Evolutionary conservation across 2,888 invertebrate species (phyloP), one percentile per base, ranked within the genome.

Genomic region (Oegoconia quadripuncta): DNA sequence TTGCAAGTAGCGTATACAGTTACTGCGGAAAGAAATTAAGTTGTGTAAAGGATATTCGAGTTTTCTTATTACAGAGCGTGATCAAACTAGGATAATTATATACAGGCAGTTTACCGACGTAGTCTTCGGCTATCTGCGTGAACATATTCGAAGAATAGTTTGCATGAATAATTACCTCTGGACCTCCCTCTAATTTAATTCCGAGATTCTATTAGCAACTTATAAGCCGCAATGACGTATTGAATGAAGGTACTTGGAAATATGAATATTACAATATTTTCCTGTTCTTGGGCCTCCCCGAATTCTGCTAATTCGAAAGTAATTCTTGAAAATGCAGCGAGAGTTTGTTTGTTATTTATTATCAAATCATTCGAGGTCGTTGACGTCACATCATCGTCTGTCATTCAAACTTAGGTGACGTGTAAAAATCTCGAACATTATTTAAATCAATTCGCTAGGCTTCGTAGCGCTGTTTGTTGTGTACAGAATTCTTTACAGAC

Each of bases 271-370:
- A 30, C 34, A 25, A 44, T 37, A 52, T 75, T 75, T 77, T 74
- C 74, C 78, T 80, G 62, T 58, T 57, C 42, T 49, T 50, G 69
- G 70, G 59, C 56, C 67, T 72, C 54, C 60, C 66, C 68, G 55
- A 59, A 60, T 61, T 61, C 64, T 56, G 53, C 46, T 59, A 55
- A 72, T 66, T 69, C 55, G 78, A 81, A 81, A 80, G 77, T 68
- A 47, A 50, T 84, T 84, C 84, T 64, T 69, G 84, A 78, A 81
- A 59, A 52, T 52, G 54, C 60, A 49, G 54, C 60, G 67, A 72
- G 72, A 71, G 61, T 70, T 66, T 71, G 63, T 67, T 64, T 69
- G 23, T 46, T 47, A 43, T 23, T 8, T 6, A 23, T 44, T 57
- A 60, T 63, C 56, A 54, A 57, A 55, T 29, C 45, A 62, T 63